Conservation (phyloP, 1,140 invertebrate species). For the Conus ventricosus region DNA sequence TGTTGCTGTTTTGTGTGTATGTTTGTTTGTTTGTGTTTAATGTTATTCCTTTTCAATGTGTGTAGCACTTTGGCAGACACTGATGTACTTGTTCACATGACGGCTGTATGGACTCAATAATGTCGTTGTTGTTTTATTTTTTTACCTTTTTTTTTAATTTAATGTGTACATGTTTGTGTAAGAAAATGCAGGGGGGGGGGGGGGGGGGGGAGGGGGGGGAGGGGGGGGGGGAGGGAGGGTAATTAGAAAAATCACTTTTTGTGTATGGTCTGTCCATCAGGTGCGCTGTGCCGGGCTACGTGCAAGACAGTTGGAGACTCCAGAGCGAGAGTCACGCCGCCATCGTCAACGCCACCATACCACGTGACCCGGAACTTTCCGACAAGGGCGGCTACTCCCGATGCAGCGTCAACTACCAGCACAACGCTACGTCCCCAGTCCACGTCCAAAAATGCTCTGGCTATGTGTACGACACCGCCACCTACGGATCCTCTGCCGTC, state of each 20-base stretch:
- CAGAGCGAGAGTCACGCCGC: slow-evolving; percentile 26
- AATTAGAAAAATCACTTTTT: too few species aligned
- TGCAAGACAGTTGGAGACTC: slow-evolving; percentile 30
- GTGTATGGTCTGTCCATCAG: not conserved
- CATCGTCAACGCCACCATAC: slow-evolving; percentile 36
- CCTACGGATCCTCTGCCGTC: slow-evolving; percentile 31
- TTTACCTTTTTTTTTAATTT: too few species aligned
- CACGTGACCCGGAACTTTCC: not conserved
- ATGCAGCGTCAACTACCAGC: slow-evolving; percentile 24
- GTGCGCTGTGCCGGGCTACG: slow-evolving; percentile 30
- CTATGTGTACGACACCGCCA: slow-evolving; percentile 40
- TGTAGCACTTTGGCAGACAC: too few species aligned
- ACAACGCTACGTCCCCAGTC: slow-evolving; percentile 17
- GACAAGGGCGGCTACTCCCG: slow-evolving; percentile 30
- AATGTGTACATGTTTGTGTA: too few species aligned
- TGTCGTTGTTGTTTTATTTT: too few species aligned
- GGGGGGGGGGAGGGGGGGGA: too few species aligned
- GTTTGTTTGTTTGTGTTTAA: too few species aligned
- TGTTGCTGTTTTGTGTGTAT: too few species aligned
- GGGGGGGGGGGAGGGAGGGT: not conserved
- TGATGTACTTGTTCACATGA: too few species aligned
- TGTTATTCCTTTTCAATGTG: too few species aligned
- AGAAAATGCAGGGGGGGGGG: too few species aligned
- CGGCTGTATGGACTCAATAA: too few species aligned
- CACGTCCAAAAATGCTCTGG: not conserved